These are phyloP conservation scores for Chiloscyllium plagiosum DNA, from an alignment of 2,113 vertebrate species.

Conservation along the genomic window DNA sequence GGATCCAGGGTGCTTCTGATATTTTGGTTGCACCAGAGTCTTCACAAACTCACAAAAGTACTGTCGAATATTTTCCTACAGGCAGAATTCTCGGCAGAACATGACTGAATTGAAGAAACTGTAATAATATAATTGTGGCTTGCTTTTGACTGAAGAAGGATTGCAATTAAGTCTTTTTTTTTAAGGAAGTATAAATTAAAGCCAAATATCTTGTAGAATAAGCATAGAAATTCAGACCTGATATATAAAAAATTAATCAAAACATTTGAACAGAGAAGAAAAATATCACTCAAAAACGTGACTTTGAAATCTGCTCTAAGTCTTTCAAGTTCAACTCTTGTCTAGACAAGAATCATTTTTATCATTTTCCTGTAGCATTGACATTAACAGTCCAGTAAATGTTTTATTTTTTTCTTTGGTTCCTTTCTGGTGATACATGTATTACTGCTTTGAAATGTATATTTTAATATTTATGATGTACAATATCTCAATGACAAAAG, in stretches of 20 bases:
- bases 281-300: not conserved
- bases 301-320: not conserved
- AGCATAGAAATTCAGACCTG: not conserved
- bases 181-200: not conserved
- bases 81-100: not conserved
- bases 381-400: not conserved
- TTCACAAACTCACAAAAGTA: not conserved
- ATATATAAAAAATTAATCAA: not conserved
- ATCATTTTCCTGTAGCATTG: not conserved
- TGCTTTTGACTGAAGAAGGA: not conserved
- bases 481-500: not conserved
- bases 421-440: not conserved
- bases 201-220: not conserved
- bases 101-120: not conserved
- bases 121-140: not conserved
- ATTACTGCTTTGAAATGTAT: not conserved
- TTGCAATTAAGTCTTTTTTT: not conserved
- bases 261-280: not conserved
- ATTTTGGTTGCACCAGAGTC: too few species aligned
- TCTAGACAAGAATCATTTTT: not conserved
- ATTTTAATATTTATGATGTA: constrained; percentile 1
- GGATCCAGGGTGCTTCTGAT: too few species aligned
- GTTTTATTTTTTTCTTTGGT: not conserved
- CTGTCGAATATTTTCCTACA: not conserved
- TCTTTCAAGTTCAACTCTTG: not conserved